Conservation (phyloP, 92 coral and sea anemone genomes). For the Desmophyllum pertusum region DNA sequence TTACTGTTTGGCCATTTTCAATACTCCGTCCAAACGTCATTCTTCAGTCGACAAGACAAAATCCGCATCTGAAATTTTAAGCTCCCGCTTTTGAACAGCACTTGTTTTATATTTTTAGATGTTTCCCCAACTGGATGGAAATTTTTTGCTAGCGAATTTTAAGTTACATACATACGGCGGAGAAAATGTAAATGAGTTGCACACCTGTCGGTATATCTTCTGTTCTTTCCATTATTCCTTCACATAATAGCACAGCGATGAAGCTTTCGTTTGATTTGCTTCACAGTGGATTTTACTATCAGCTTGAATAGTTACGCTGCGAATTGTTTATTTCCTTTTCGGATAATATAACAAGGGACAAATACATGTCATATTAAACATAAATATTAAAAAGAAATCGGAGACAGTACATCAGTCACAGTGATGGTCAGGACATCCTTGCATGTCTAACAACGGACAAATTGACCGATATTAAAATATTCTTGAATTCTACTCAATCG, state of each 20-base stretch:
- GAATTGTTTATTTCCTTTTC: background rate
- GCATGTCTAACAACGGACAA: too few relatives aligned
- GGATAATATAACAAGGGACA: background rate
- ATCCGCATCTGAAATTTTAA: background rate
- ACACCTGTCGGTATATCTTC: background rate
- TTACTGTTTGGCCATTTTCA: background rate
- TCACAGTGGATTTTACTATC: background rate
- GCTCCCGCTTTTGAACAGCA: background rate
- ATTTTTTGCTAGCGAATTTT: background rate
- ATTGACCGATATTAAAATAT: constrained; percentile 8
- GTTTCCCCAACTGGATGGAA: background rate
- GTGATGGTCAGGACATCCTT: too few relatives aligned
- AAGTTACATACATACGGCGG: background rate
- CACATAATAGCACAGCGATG: background rate
- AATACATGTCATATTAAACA: too few relatives aligned
- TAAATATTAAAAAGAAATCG: background rate
- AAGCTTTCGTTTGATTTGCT: background rate
- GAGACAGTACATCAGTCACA: background rate
- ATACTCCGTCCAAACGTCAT: background rate
- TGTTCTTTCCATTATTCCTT: background rate
- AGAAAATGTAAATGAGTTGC: background rate
- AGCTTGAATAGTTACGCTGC: background rate
- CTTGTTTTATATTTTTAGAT: background rate
- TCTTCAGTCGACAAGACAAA: background rate
- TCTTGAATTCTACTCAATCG: background rate